Conservation (phyloP, 2,113 vertebrate genomes). For the Burhinus bistriatus region DNA sequence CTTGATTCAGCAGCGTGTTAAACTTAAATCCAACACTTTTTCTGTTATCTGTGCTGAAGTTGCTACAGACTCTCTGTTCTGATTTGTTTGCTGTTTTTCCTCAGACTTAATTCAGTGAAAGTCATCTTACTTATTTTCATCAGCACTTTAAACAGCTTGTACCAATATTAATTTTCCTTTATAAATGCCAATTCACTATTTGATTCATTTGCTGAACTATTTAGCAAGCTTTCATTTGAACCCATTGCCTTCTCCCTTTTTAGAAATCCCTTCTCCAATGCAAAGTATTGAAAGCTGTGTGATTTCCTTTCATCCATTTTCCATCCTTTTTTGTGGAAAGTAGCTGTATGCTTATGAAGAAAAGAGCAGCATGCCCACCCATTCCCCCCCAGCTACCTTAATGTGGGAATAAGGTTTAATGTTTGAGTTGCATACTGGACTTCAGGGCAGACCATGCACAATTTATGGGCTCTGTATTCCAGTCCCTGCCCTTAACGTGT, state of each 20-base stretch:
- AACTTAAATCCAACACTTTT: neutral
- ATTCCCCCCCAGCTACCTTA: neutral
- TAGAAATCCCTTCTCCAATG: neutral
- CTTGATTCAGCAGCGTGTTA: neutral
- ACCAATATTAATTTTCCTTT: constrained; percentile 58
- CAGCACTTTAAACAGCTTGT: neutral
- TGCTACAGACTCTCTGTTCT: neutral
- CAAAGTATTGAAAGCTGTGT: neutral
- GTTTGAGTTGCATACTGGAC: neutral
- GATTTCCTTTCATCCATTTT: neutral
- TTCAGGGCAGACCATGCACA: accelerated
- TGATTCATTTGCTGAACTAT: constrained; percentile 24
- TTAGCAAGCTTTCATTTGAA: neutral
- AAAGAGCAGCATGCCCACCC: neutral
- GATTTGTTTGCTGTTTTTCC: neutral
- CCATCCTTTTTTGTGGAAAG: neutral
- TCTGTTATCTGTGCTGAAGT: neutral
- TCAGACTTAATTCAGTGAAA: constrained; percentile 56
- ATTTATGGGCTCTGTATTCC: neutral
- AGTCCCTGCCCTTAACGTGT: neutral
- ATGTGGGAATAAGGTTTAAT: accelerated
- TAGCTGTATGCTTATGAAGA: neutral
- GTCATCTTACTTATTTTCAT: constrained; percentile 22
- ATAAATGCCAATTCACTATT: neutral
- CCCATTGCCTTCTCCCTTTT: neutral